Percentiles rank a stretch among this genome's conserved stretches.
Evolutionary conservation across 1,140 invertebrate genomes (phyloP).

Genomic region (Drosophila tristis): DNA sequence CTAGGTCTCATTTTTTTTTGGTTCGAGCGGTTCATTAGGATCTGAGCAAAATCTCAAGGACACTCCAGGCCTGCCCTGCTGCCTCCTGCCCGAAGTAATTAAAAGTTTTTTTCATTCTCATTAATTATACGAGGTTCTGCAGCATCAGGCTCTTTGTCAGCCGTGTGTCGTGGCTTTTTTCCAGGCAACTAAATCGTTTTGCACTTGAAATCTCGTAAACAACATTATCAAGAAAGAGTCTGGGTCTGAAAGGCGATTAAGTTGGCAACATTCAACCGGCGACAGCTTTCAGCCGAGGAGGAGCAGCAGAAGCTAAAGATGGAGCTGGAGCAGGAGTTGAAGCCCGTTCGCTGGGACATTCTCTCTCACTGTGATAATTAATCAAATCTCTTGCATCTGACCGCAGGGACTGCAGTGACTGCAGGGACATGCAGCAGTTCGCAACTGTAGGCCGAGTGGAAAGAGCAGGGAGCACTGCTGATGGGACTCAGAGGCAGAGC

Average conservation of each 20-base stretch:
- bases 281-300: constrained; percentile 34
- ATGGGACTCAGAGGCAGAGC: background rate
- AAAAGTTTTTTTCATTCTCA: constrained; percentile 80
- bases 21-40: constrained; percentile 62
- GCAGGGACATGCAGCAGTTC: constrained; percentile 1
- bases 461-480: background rate
- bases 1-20: constrained; percentile 50
- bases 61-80: constrained; percentile 11
- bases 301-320: background rate
- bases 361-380: constrained; percentile 41
- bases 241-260: constrained; percentile 75
- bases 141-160: constrained; percentile 5
- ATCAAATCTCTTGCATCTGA: constrained; percentile 52
- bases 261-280: constrained; percentile 76
- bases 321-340: background rate
- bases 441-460: background rate
- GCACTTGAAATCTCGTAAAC: constrained; percentile 54
- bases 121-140: constrained; percentile 61
- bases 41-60: constrained; percentile 52
- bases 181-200: constrained; percentile 65
- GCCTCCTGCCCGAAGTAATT: constrained; percentile 49
- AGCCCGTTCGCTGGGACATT: constrained; percentile 45
- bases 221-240: constrained; percentile 77
- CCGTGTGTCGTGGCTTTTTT: background rate
- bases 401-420: constrained; percentile 37